phyloP scores from a whole-genome alignment of 2,113 vertebrate species.

The Chitala chitala region DNA sequence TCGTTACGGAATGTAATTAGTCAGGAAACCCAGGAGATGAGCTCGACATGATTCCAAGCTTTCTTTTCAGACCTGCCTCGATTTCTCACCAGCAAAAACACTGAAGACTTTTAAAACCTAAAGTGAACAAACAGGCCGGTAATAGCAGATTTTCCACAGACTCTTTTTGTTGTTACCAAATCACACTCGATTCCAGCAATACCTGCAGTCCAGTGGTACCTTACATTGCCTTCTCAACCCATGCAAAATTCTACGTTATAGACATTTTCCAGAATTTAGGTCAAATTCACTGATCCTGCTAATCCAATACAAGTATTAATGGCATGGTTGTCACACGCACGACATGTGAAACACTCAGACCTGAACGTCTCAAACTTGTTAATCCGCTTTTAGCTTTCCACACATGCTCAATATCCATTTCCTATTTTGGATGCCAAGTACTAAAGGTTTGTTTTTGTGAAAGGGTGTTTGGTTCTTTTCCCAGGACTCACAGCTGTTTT shows the following conservation, averaged over 20 bases:
- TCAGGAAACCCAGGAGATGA: too few relatives aligned
- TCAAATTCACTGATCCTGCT: not conserved
- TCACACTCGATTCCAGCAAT: not conserved
- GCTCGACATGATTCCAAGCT: too few relatives aligned
- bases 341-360: not conserved
- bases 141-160: too few relatives aligned
- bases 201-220: too few relatives aligned
- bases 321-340: not conserved
- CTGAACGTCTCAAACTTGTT: not conserved
- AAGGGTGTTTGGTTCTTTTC: too few relatives aligned
- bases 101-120: too few relatives aligned
- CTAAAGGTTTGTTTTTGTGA: not conserved
- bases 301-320: not conserved
- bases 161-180: too few relatives aligned
- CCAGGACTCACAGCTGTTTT: too few relatives aligned
- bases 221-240: not conserved
- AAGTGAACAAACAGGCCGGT: too few relatives aligned
- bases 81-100: too few relatives aligned
- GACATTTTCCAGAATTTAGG: not conserved
- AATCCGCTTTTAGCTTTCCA: not conserved
- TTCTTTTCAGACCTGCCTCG: too few relatives aligned
- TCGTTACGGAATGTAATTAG: too few relatives aligned
- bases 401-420: not conserved
- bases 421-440: not conserved
- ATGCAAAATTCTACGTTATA: not conserved